A percentile compares a stretch with the other conserved stretches of the same genome.
These are phyloP conservation scores for Tragelaphus oryx DNA, from an alignment of 2,797 vertebrate species.

Conservation along the genomic window DNA sequence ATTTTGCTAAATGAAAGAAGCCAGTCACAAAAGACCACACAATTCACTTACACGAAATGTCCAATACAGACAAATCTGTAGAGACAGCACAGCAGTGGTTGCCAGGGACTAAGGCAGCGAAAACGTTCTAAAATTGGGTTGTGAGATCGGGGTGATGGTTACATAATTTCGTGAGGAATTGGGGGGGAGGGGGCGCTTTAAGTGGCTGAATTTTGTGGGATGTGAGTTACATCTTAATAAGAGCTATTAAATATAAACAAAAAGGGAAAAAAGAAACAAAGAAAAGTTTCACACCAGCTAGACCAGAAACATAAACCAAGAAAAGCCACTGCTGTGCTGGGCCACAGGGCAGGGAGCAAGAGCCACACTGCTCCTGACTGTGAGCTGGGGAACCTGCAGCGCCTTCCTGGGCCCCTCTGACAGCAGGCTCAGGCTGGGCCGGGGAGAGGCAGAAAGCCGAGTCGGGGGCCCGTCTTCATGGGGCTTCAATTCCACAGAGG, in stretches of 20 bases:
- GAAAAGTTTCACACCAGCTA: not conserved
- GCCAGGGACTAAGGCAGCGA: not conserved
- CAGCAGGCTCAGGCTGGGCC: not conserved
- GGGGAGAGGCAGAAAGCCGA: fast-evolving
- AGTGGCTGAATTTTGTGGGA: not conserved
- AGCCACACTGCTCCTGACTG: not conserved
- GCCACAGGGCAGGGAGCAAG: not conserved
- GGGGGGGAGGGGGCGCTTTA: not conserved
- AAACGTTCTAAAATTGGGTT: not conserved
- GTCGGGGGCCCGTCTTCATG: not conserved
- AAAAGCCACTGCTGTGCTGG: not conserved
- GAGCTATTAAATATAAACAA: not conserved
- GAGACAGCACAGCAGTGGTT: not conserved
- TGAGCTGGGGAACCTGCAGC: not conserved
- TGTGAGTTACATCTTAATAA: not conserved
- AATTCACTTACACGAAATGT: not conserved
- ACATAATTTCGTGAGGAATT: not conserved
- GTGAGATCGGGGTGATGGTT: not conserved
- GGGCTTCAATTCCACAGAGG: not conserved
- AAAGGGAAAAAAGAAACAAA: not conserved
- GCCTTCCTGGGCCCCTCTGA: not conserved
- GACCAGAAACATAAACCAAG: not conserved
- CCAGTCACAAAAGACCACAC: not conserved
- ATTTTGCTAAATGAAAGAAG: not conserved
- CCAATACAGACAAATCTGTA: not conserved